Evolutionary conservation across 2,888 invertebrate genomes (phyloP), one percentile per base, ranked within the genome.

Genomic region (Chromoteleia sp.): DNA sequence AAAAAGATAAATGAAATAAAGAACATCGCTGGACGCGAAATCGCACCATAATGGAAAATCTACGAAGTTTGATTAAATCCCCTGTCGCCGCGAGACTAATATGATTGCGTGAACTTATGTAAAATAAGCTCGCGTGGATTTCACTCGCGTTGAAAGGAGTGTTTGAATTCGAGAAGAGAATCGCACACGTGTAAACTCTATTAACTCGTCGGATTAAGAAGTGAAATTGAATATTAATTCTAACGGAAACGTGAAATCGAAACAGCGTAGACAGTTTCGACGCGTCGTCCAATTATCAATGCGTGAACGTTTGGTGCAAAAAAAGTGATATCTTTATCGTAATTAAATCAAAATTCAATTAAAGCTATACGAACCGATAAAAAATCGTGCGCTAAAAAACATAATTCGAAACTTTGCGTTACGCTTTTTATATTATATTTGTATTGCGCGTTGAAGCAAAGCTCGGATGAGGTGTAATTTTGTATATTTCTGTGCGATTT

Each of bases 41-140:
- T 87, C 87, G 85, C 81, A 76, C 81, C 84, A 88, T 88, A 88
- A 89, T 88, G 85, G 89, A 88, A 88, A 89, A 89, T 88, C 86
- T 81, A 83, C 83, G 65, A 85, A 88, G 87, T 88, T 88, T 87
- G 86, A 88, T 89, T 89, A 88, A 88, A 87, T 84, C 83, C 68
- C 65, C 79, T 73, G 76, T 81, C 73, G 30, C 70, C 76, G 77
- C 70, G 70, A 75, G 76, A 77, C 67, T 78, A 75, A 67, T 70
- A 33, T 61, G 81, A 77, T 81, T 73, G 81, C 68, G 71, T 56
- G 73, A 75, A 82, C 78, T 82, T 78, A 65, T 74, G 70, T 67
- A 73, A 73, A 81, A 73, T 77, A 71, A 74, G 70, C 78, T 65
- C 52, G 25, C 39, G 12, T 70, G 45, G 67, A 79, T 82, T 79